Base-by-base conservation (phyloP, 2,113 vertebrate species). In the Xyliphius kryptos region DNA sequence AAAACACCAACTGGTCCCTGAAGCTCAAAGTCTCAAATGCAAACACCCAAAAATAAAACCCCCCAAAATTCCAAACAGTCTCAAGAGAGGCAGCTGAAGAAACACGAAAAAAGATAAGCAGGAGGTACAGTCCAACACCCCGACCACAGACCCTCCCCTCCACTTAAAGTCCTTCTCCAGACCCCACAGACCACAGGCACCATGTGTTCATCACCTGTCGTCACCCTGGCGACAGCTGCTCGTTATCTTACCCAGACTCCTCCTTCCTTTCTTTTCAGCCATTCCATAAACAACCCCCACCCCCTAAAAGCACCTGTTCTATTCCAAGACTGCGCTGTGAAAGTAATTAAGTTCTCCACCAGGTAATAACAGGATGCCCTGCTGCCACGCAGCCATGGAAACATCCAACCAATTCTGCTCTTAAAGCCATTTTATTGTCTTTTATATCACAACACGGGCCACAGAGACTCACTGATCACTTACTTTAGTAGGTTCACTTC, bases 121-220 rank as follows among this genome's bases (percentile, higher is more conserved):
- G 21, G 15, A 49, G 52, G 63, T 15, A 5, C n/a, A n/a, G 43
- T 46, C 12, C 14, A 6, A 13, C 13, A n/a, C 5, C 10, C 37
- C 2, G 4, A n/a, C 5, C 14, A 44, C 13, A 51, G 14, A 44
- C 49, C 40, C n/a, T 37, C 5, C 12, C 3, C 5, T n/a, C 46
- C 17, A 16, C n/a, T 46, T 46, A 6, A 46, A 14, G 12, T n/a
- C 43, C 14, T 46, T 46, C 43, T 41, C 13, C 5, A 10, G 20
- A 22, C 19, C 2, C 13, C 19, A 40, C 38, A 10, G 2, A 15
- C 16, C 7, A 37, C n/a, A n/a, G 37, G 32, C 40, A 32, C 47
- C 71, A 66, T 69, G 63, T 63, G 58, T 56, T 41, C 47, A 36
- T 69, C 71, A 74, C 63, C 67, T 74, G 71, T 69, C 60, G 59